Base-by-base conservation (phyloP, 2,113 vertebrate genomes). In the Saccopteryx leptura region DNA sequence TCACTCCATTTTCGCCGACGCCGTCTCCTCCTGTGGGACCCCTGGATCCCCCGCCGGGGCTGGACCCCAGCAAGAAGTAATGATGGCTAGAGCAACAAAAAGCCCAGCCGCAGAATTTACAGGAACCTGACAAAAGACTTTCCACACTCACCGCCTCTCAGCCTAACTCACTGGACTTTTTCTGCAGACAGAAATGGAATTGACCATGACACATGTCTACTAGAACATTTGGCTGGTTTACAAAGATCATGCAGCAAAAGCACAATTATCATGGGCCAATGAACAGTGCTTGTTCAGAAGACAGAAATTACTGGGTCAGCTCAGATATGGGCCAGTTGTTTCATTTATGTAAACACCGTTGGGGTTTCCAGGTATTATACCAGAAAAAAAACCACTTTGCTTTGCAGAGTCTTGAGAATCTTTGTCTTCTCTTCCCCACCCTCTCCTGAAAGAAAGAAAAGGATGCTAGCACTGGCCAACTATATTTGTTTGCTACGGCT, bases 301-400 rank as follows among this genome's bases (percentile, higher is more conserved):
- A 60, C 26, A 78, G 84, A 75, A 95, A 90, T 75, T 74, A 48
- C 60, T 28, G 19, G 46, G 23, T 88, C 56, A 15, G 56, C 65
- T 69, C 17, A 90, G 81, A 21, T 61, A 4, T 4, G 13, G 28
- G 21, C 63, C 76, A 31, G 5, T 50, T 72, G 60, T 66, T 63
- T 88, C 39, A 60, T 71, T 65, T 68, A 12, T 65, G 61, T 69
- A 54, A 92, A 79, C 9, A 81, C 18, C 10, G 19, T 13, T 39
- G 48, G 10, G 4, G 2, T 56, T 84, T 84, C 68, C 56, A 89
- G 60, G n/a, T 65, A 33, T 52, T 54, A 7, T 0, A 6, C 31
- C 10, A 48, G 75, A 93, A 81, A 33, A 33, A 90, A 94, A 46
- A 2, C 50, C 60, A 85, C 23, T 7, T 52, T 66, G 66, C 26